phyloP scores from a whole-genome alignment of 2,797 vertebrate genomes.

The Borostomias antarcticus region DNA sequence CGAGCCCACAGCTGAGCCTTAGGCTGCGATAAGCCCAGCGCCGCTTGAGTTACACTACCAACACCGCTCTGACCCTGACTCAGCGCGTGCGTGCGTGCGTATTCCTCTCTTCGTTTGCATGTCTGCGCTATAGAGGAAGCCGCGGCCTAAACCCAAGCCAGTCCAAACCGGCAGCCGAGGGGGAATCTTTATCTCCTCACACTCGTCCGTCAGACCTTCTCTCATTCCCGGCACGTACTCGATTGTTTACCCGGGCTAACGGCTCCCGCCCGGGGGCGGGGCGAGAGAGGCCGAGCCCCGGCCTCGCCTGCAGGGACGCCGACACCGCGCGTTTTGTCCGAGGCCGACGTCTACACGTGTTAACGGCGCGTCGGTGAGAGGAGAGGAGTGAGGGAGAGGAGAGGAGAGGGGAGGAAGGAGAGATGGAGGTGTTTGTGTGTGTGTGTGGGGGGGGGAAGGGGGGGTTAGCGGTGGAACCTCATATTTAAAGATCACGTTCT shows the following conservation, averaged over 20 bases:
- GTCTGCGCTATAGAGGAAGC: constrained; percentile 25
- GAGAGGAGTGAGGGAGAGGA: constrained; percentile 16
- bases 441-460: constrained; percentile 26
- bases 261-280: constrained; percentile 27
- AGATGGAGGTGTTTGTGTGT: constrained; percentile 34
- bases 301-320: constrained; percentile 47
- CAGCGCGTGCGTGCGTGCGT: constrained; percentile 8
- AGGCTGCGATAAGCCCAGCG: constrained; percentile 64
- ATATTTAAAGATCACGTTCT: constrained; percentile 66
- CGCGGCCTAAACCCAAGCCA: constrained; percentile 48
- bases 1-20: constrained; percentile 66
- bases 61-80: constrained; percentile 47
- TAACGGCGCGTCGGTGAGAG: constrained; percentile 56
- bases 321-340: constrained; percentile 50
- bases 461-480: constrained; percentile 54
- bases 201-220: constrained; percentile 40
- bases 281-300: constrained; percentile 23
- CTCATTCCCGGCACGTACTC: constrained; percentile 51
- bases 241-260: constrained; percentile 54
- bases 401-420: constrained; percentile 29
- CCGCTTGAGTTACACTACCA: constrained; percentile 71
- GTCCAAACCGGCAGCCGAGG: constrained; percentile 47
- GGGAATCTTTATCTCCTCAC: constrained; percentile 52
- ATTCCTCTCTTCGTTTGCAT: constrained; percentile 18
- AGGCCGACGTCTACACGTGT: constrained; percentile 50